Evolutionary conservation across 2,797 vertebrate genomes (phyloP).

Genomic region (Microchirus variegatus): DNA sequence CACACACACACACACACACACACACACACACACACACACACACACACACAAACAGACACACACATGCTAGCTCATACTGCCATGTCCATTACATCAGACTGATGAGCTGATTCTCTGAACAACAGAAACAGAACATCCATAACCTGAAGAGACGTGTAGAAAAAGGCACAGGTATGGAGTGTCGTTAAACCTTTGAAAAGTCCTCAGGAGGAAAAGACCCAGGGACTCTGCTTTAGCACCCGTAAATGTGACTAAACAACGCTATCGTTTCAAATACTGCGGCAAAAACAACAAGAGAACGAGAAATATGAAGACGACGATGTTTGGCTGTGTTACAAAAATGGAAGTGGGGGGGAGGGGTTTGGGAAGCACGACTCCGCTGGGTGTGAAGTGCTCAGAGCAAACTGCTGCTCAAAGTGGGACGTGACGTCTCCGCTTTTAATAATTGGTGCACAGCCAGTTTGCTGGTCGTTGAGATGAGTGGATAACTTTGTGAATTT

Average conservation of each 20-base stretch:
- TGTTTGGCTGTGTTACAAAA: conserved; percentile 60
- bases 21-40: conserved; percentile 13
- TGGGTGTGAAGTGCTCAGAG: conserved; percentile 64
- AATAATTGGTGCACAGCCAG: conserved; percentile 40
- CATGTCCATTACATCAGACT: conserved; percentile 14
- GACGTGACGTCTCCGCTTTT: conserved; percentile 34
- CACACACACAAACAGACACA: conserved; percentile 4
- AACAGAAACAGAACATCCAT: conserved; percentile 52
- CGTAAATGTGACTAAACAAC: conserved; percentile 66
- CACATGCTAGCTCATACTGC: conserved; percentile 22
- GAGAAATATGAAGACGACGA: conserved; percentile 40
- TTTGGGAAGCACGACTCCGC: conserved; percentile 58
- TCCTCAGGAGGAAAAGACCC: conserved; percentile 58
- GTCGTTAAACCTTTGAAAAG: conserved; percentile 70
- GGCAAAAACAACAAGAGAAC: conserved; percentile 48
- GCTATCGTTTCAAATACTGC: conserved; percentile 59
- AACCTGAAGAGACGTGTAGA: conserved; percentile 65
- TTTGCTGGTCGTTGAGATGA: conserved; percentile 56
- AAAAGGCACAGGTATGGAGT: conserved; percentile 82
- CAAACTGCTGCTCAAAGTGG: conserved; percentile 46
- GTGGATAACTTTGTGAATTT: conserved; percentile 27
- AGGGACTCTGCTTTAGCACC: conserved; percentile 78
- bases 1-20: too few species aligned
- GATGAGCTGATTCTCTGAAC: conserved; percentile 25
- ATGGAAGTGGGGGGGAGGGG: conserved; percentile 54